Evolutionary conservation across 2,888 invertebrate species (phyloP), one percentile per base, ranked within the genome.

Genomic region (Stramonita haemastoma): DNA sequence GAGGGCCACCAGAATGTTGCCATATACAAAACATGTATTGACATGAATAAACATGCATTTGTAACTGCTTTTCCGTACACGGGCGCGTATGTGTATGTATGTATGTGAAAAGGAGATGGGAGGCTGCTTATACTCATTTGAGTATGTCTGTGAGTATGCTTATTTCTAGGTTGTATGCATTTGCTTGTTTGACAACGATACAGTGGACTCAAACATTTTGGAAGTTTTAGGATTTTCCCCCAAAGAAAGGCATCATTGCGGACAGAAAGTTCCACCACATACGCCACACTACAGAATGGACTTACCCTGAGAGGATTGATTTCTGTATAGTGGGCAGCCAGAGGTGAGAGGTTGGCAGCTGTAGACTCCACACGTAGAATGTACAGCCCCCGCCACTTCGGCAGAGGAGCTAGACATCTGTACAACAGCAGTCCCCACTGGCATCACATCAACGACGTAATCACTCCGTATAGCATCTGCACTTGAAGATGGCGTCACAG

Each of bases 221-320:
- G 46, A 8, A 46, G 46, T 46, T 46, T 46, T 8, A 46, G 46
- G 46, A 46, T 34, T 34, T 19, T 34, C 81, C 32, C 11, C 34
- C 32, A 46, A 2, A 46, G 46, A 46, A 46, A 46, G 46, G 46
- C 2, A 46, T 46, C 46, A 46, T 46, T 46, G 4, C 46, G 46
- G 46, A 8, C 46, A 46, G 46, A 46, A 46, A 5, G 46, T 46
- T 46, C 46, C 46, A 46, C 79, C 79, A 32, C 81, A 1, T 5
- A 15, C n/a, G 13, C 29, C n/a, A 22, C 77, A 77, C n/a, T n/a
- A 22, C 77, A 22, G 32, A 34, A 22, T 13, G 1, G 17, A 32
- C 57, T 29, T n/a, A 34, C 84, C 57, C 29, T 85, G 29, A 57
- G 70, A 17, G 84, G 83, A 56, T 89, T 89, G 73, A 89, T 66